phyloP scores from a whole-genome alignment of 2,888 invertebrate species.

The Stenichneumon culpator region DNA sequence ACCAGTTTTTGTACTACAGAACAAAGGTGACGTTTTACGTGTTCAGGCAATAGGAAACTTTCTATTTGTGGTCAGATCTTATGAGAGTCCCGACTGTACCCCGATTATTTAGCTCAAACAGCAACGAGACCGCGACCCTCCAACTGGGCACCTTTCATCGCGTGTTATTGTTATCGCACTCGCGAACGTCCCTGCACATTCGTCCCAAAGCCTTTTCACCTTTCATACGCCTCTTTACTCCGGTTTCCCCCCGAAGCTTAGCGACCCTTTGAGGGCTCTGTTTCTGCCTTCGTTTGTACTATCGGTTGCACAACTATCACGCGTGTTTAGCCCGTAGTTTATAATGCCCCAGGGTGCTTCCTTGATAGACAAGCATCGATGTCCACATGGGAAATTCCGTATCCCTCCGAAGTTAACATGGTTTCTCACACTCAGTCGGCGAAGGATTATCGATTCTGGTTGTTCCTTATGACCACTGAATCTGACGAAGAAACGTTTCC shows the following conservation, averaged over 20 bases:
- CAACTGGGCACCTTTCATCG: conserved; percentile 41
- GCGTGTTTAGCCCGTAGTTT: not conserved
- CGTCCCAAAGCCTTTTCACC: conserved; percentile 8
- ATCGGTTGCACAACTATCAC: not conserved
- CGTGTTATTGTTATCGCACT: conserved; percentile 58
- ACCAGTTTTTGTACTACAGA: not conserved
- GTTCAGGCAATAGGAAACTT: not conserved
- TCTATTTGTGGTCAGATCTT: not conserved
- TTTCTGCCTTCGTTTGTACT: not conserved
- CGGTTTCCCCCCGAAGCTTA: conserved; percentile 11
- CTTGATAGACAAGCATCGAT: not conserved
- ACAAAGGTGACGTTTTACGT: not conserved
- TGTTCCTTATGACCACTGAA: not conserved
- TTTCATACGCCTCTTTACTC: not conserved
- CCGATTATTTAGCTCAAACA: conserved; percentile 42
- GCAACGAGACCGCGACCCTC: conserved; percentile 42
- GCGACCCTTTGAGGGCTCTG: conserved; percentile 10
- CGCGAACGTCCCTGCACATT: conserved; percentile 25
- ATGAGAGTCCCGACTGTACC: conserved; percentile 24
- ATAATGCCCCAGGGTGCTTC: not conserved
- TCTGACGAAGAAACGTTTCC: too few species aligned
- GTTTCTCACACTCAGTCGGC: not conserved
- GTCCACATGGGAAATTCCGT: conserved; percentile 12
- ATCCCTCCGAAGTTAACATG: not conserved
- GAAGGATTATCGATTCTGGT: not conserved